A percentile compares a stretch with the other conserved stretches of the same genome.
phyloP scores from a whole-genome alignment of 2,888 invertebrate species.

The Tachina fera region DNA sequence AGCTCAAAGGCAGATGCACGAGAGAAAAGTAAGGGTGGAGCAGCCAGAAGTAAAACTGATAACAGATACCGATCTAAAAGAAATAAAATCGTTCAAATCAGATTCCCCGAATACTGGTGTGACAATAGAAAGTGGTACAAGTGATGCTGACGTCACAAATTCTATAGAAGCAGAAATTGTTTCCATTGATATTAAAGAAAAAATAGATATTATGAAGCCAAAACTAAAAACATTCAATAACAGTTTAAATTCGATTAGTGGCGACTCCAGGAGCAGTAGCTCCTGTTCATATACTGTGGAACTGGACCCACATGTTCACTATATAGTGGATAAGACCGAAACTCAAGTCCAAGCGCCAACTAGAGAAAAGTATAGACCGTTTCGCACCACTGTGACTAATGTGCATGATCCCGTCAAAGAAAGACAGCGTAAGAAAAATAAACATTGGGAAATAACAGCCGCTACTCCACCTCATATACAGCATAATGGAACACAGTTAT shows the following conservation, averaged over 20 bases:
- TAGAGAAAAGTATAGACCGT: slow-evolving; percentile 80
- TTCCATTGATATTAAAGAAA: slow-evolving; percentile 74
- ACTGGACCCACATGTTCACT: slow-evolving; percentile 79
- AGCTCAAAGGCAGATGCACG: slow-evolving; percentile 79
- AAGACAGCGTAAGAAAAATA: slow-evolving; percentile 77
- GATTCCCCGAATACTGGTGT: slow-evolving; percentile 71
- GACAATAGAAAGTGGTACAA: neutral
- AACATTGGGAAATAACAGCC: slow-evolving; percentile 82
- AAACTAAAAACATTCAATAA: slow-evolving; percentile 49
- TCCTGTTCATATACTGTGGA: slow-evolving; percentile 50
- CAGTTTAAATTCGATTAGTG: slow-evolving; percentile 34
- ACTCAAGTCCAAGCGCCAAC: slow-evolving; percentile 48
- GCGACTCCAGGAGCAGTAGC: slow-evolving; percentile 45
- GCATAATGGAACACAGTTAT: slow-evolving; percentile 77
- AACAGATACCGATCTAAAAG: slow-evolving; percentile 79
- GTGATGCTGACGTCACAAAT: neutral
- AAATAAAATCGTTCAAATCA: slow-evolving; percentile 77
- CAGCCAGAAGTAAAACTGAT: slow-evolving; percentile 77
- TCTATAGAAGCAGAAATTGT: slow-evolving; percentile 74
- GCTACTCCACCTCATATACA: slow-evolving; percentile 82
- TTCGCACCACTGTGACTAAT: slow-evolving; percentile 80
- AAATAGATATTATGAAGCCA: slow-evolving; percentile 68
- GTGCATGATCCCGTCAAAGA: slow-evolving; percentile 82
- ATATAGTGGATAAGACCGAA: slow-evolving; percentile 79
- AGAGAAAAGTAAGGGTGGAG: slow-evolving; percentile 77